phyloP scores from a whole-genome alignment of 1,140 invertebrate species.

The Proctacanthus coquilletti region DNA sequence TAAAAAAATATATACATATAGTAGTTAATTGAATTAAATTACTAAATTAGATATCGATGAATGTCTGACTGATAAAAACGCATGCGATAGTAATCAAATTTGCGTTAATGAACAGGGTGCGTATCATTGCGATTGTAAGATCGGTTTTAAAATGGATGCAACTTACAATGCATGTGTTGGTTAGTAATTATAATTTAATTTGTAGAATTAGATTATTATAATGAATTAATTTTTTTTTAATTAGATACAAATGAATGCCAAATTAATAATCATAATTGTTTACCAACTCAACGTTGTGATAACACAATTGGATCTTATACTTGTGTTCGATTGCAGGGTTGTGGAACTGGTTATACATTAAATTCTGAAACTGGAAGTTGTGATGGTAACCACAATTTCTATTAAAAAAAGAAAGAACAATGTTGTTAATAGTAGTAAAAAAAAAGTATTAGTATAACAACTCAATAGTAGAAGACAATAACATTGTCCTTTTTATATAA shows the following conservation, averaged over 20 bases:
- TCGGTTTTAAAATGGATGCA: conserved; percentile 49
- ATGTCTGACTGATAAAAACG: conserved; percentile 42
- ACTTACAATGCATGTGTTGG: conserved; percentile 54
- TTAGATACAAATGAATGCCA: conserved; percentile 49
- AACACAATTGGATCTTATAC: conserved; percentile 77
- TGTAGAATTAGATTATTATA: background rate
- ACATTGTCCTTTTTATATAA: too few relatives aligned
- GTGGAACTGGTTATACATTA: conserved; percentile 92
- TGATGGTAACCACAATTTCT: conserved; percentile 60
- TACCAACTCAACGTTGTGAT: conserved; percentile 64
- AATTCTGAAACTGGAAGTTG: conserved; percentile 75
- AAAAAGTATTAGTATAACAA: too few relatives aligned
- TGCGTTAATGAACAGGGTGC: conserved; percentile 67
- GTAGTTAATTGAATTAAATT: conserved; percentile 8
- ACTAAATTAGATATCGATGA: conserved; percentile 74
- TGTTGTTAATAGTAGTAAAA: too few relatives aligned
- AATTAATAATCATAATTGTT: conserved; percentile 37
- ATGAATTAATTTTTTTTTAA: background rate
- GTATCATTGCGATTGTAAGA: conserved; percentile 62
- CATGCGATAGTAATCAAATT: conserved; percentile 46
- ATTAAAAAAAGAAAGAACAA: too few relatives aligned
- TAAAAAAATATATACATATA: conserved; percentile 7
- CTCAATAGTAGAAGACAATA: too few relatives aligned
- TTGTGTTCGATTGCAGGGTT: conserved; percentile 66
- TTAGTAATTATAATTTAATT: conserved; percentile 24